Evolutionary conservation across 2,888 invertebrate species (phyloP).

Genomic region (Serrognathus titanus): DNA sequence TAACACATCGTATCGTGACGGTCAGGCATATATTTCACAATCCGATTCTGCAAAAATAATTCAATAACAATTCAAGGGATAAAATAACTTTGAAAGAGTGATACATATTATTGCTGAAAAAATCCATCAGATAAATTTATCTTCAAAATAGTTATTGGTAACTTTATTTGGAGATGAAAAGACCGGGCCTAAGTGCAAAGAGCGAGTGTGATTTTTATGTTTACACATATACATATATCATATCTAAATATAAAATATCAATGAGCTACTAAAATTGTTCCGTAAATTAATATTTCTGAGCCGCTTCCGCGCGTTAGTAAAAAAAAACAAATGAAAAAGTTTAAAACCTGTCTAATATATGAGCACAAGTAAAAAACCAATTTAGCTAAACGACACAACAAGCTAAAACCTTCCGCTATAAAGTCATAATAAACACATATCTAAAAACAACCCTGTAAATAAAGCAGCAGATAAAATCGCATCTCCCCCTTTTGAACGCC

Average conservation of each 20-base stretch:
- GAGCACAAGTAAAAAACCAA: slow-evolving; percentile 42
- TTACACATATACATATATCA: slow-evolving; percentile 5
- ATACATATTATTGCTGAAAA: too few relatives aligned
- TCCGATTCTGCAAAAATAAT: too few relatives aligned
- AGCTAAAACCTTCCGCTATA: slow-evolving; percentile 39
- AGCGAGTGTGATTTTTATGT: not conserved
- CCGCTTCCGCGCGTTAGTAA: not conserved
- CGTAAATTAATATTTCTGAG: slow-evolving; percentile 11
- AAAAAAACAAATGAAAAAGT: not conserved
- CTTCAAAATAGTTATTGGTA: too few relatives aligned
- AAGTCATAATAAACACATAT: slow-evolving; percentile 42
- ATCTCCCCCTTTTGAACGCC: slow-evolving; percentile 21
- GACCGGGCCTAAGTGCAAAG: too few relatives aligned
- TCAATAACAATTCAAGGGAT: too few relatives aligned
- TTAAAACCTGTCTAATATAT: slow-evolving; percentile 3
- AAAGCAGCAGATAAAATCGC: slow-evolving; percentile 34
- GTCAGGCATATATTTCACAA: too few relatives aligned
- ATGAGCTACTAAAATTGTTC: slow-evolving; percentile 16
- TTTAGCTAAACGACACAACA: slow-evolving; percentile 43
- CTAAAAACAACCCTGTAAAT: slow-evolving; percentile 40
- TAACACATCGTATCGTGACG: too few relatives aligned
- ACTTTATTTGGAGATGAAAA: too few relatives aligned
- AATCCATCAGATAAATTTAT: too few relatives aligned
- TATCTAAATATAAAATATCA: slow-evolving; percentile 6
- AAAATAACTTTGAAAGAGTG: too few relatives aligned